These are phyloP conservation scores for Hypena proboscidalis DNA, from an alignment of 2,888 invertebrate species.

Conservation along the genomic window DNA sequence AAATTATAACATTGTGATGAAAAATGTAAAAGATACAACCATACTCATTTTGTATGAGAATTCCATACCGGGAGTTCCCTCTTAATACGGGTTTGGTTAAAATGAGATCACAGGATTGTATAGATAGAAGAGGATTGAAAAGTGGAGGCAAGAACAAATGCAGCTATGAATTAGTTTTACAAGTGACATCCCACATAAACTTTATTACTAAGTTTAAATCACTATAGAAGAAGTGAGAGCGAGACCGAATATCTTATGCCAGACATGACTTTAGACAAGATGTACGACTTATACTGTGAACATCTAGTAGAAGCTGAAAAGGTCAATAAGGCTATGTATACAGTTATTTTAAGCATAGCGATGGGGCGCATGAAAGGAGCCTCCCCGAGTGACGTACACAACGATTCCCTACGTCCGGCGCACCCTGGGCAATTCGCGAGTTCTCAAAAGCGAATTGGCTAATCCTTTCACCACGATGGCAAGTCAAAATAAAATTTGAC, in stretches of 20 bases:
- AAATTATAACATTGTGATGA: too few species aligned
- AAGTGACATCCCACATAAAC: conserved; percentile 25
- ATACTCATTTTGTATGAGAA: too few species aligned
- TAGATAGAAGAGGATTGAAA: conserved; percentile 26
- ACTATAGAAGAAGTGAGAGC: conserved; percentile 19
- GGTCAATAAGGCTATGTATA: conserved; percentile 17
- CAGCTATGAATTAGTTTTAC: conserved; percentile 18
- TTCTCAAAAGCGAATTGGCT: too few species aligned
- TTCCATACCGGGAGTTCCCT: too few species aligned
- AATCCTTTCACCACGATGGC: too few species aligned
- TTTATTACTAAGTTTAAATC: conserved; percentile 21
- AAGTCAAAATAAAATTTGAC: too few species aligned
- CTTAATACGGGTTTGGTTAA: conserved; percentile 22
- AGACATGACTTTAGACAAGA: conserved; percentile 23
- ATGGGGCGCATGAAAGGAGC: too few species aligned
- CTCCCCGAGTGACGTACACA: too few species aligned
- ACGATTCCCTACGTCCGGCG: too few species aligned
- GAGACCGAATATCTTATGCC: conserved; percentile 22
- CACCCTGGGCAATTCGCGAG: too few species aligned
- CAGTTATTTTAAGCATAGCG: conserved; percentile 23
- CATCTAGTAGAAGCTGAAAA: conserved; percentile 20
- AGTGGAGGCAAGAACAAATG: conserved; percentile 23
- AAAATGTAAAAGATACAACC: too few species aligned
- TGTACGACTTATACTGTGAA: conserved; percentile 20
- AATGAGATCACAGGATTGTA: conserved; percentile 19